These are phyloP conservation scores for Crossocerus cetratus DNA, from an alignment of 2,888 invertebrate species.

Conservation along the genomic window DNA sequence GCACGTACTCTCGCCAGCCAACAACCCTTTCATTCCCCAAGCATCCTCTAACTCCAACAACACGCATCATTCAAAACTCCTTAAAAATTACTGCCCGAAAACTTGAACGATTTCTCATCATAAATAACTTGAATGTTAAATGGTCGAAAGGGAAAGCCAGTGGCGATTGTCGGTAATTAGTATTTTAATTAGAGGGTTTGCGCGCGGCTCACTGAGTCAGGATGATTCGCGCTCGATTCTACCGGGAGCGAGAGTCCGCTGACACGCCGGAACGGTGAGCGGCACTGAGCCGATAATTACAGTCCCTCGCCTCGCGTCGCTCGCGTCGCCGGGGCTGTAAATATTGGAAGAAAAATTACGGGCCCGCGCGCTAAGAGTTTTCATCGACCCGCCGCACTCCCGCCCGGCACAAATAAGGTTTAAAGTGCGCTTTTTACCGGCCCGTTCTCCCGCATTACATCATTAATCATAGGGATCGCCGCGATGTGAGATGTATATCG, in stretches of 20 bases:
- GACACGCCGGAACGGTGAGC: conserved; percentile 15
- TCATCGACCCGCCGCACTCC: neutral
- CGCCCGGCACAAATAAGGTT: too few relatives aligned
- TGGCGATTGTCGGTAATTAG: conserved; percentile 37
- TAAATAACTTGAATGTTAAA: conserved; percentile 27
- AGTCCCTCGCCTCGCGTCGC: neutral
- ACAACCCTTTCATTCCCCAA: too few relatives aligned
- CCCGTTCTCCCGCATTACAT: neutral
- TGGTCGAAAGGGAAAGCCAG: conserved; percentile 12
- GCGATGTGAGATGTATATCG: neutral
- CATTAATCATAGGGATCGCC: neutral
- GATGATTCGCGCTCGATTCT: conserved; percentile 32
- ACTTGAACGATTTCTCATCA: too few relatives aligned
- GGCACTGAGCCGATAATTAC: conserved; percentile 26
- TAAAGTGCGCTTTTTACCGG: neutral
- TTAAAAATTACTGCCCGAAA: too few relatives aligned
- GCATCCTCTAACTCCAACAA: too few relatives aligned
- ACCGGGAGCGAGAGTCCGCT: neutral
- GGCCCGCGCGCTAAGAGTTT: neutral
- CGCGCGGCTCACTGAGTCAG: conserved; percentile 27
- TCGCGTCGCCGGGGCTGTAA: too few relatives aligned
- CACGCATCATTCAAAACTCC: too few relatives aligned
- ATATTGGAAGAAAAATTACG: conserved; percentile 15
- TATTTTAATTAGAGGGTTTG: conserved; percentile 38
- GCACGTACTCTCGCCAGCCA: too few relatives aligned